These are phyloP conservation scores for Gorsachius magnificus DNA, from an alignment of 2,797 vertebrate species.

Conservation along the genomic window DNA sequence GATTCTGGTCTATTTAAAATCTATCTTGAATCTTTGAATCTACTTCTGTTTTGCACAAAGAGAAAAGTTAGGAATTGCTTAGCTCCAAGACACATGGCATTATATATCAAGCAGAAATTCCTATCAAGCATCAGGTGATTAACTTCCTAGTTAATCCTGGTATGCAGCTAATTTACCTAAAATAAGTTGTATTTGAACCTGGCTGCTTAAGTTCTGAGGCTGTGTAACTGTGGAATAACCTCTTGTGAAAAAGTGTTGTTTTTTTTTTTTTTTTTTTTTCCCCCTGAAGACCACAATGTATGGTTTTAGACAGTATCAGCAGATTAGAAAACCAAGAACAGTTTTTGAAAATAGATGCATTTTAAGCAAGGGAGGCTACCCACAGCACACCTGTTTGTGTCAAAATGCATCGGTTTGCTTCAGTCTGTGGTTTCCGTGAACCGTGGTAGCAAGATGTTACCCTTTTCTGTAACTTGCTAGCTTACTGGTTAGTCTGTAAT, in stretches of 20 bases:
- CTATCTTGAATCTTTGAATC: background rate
- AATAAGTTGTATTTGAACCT: background rate
- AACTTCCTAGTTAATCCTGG: background rate
- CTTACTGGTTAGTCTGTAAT: background rate
- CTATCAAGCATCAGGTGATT: background rate
- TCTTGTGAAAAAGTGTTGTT: background rate
- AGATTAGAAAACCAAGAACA: background rate
- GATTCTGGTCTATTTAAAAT: background rate
- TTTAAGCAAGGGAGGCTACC: background rate
- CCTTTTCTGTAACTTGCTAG: background rate
- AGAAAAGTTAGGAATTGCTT: background rate
- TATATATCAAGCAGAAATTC: background rate
- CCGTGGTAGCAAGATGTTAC: accelerated
- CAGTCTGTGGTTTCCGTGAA: background rate
- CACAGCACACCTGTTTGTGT: background rate
- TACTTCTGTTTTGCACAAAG: background rate
- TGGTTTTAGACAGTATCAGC: background rate
- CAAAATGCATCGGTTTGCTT: background rate
- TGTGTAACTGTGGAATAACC: background rate
- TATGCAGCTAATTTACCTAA: background rate
- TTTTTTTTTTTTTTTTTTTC: no score
- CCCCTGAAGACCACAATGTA: background rate
- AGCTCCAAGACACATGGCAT: background rate
- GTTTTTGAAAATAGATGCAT: background rate
- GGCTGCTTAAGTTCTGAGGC: background rate